Percentiles rank a stretch among this genome's conserved stretches.
Evolutionary conservation across 2,888 invertebrate species (phyloP).

Genomic region (Pedicia rivosa): DNA sequence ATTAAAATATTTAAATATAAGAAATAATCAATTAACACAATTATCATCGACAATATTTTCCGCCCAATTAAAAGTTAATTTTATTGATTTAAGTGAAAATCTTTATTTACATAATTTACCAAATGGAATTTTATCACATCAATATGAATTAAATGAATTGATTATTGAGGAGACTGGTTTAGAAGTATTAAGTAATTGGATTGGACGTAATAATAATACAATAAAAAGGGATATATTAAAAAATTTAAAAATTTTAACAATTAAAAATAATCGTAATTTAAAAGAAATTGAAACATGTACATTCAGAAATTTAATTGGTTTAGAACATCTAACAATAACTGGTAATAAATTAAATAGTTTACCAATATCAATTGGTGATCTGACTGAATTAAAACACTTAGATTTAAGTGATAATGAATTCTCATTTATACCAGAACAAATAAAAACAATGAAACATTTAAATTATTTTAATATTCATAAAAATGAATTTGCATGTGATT

Average conservation of each 20-base stretch:
- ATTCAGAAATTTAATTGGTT: constrained; percentile 40
- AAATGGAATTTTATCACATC: constrained; percentile 44
- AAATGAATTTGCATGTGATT: constrained; percentile 78
- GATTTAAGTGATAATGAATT: constrained; percentile 56
- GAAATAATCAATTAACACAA: constrained; percentile 36
- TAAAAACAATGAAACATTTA: constrained; percentile 46
- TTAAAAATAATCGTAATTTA: constrained; percentile 44
- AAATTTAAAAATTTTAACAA: constrained; percentile 43
- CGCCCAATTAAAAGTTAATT: constrained; percentile 33
- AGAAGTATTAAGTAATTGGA: constrained; percentile 36
- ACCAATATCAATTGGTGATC: constrained; percentile 23
- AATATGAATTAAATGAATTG: constrained; percentile 40
- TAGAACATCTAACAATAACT: constrained; percentile 50
- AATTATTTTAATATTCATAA: constrained; percentile 47
- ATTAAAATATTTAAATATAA: constrained; percentile 40
- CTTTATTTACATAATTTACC: constrained; percentile 36
- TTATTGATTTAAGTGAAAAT: constrained; percentile 41
- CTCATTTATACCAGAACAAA: constrained; percentile 50
- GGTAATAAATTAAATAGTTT: constrained; percentile 48
- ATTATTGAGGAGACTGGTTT: constrained; percentile 50
- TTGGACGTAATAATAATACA: constrained; percentile 39
- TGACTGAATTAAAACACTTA: constrained; percentile 37
- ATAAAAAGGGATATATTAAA: constrained; percentile 28
- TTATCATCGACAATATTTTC: constrained; percentile 33
- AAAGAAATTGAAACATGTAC: constrained; percentile 44